Evolutionary conservation across 2,797 vertebrate species (phyloP).

Genomic region (Sebastes hubbsi): DNA sequence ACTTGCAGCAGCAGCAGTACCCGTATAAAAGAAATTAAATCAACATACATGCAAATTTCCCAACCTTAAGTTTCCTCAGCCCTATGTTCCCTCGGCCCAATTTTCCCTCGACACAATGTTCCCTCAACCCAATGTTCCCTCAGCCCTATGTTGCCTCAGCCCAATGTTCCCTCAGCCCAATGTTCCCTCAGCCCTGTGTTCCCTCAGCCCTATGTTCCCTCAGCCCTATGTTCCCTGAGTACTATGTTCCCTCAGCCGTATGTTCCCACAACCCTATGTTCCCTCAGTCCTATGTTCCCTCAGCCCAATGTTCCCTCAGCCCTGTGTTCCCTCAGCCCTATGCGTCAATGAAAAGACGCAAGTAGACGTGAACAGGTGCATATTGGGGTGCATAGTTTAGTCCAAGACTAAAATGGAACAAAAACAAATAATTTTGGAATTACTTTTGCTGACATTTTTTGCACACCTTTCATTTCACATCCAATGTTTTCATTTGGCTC

Average conservation of each 20-base stretch:
- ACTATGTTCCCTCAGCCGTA: not conserved
- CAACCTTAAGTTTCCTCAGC: no score
- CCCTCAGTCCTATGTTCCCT: not conserved
- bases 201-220: no score
- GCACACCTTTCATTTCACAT: conserved; percentile 4
- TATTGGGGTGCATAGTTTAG: not conserved
- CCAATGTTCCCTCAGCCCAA: no score
- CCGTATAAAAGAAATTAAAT: no score
- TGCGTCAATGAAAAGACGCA: not conserved
- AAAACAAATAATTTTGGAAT: not conserved
- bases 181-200: no score
- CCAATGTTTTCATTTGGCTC: not conserved
- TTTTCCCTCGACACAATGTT: not conserved
- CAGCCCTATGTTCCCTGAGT: no score
- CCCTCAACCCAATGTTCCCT: not conserved
- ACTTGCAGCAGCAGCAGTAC: no score
- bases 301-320: no score
- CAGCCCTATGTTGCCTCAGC: not conserved
- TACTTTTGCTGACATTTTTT: not conserved
- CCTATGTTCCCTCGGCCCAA: no score
- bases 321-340: no score
- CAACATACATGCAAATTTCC: no score
- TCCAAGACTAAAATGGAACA: not conserved
- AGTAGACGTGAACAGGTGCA: not conserved
- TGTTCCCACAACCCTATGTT: not conserved